Base-by-base conservation (phyloP, 2,113 vertebrate genomes). In the Heloderma charlesbogerti region DNA sequence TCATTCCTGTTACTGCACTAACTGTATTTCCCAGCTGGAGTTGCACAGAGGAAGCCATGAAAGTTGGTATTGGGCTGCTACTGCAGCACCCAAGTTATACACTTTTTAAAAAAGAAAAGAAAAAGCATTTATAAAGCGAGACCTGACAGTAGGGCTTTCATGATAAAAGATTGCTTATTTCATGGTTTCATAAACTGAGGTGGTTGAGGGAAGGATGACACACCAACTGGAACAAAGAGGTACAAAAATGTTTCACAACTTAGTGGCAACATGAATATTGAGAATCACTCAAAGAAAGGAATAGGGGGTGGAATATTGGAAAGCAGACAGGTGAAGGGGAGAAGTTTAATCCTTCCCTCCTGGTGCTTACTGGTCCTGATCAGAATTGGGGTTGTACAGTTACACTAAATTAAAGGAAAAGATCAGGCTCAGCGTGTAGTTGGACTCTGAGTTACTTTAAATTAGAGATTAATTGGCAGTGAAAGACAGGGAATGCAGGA, bases 41-140 rank as follows among this genome's bases (percentile, higher is more conserved):
- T 89, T 93, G 86, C 88, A 91, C 87, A 94, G 74, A 8, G 3
- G 57, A 60, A 84, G 54, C 15, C 45, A 20, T 77, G 74, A 93
- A 34, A 74, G 87, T 48, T 12, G 16, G 69, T 8, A 27, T 60
- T 78, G 88, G 60, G 22, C 3, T 63, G 37, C 54, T 25, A 31
- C 63, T 69, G 16, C 16, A 43, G 2, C 4, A 10, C 25, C 8
- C 54, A 67, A 5, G 60, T 69, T 79, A 48, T 37, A 4, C 22
- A 18, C 78, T 54, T 71, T n/a, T 13, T 78, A 67, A 69, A 27
- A 22, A 22, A 45, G 29, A 31, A 75, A 22, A 22, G 3, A 9
- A 2, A 88, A 43, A 78, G 1, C 0, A 43, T 86, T 48, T 51
- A 4, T 16, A 72, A 48, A 16, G 29, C 31, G 37, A 77, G 86